Conservation (phyloP, 2,113 vertebrate genomes). For the Poeciliopsis occidentalis region DNA sequence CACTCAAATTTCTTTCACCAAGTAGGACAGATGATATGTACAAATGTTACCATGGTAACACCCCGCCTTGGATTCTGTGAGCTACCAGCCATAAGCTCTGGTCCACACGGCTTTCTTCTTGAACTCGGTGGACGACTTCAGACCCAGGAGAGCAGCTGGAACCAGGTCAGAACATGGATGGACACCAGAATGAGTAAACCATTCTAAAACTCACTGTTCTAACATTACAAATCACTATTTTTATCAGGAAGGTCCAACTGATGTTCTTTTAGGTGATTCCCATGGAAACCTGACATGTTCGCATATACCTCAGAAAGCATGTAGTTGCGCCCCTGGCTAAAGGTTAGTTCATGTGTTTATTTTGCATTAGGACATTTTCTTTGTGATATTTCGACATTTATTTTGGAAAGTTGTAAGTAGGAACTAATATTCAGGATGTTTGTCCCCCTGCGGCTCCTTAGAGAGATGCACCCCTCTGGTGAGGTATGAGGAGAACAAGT, state of each 20-base stretch:
- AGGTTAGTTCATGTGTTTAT: too few relatives aligned
- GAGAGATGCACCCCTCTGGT: too few relatives aligned
- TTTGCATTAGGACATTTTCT: too few relatives aligned
- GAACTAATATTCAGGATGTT: too few relatives aligned
- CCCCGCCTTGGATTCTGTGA: fast-evolving
- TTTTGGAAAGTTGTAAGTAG: too few relatives aligned
- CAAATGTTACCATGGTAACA: not conserved
- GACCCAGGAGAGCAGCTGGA: constrained; percentile 84
- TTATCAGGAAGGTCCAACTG: not conserved
- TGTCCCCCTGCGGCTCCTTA: too few relatives aligned
- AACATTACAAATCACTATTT: not conserved
- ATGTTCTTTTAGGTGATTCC: not conserved
- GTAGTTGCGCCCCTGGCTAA: too few relatives aligned
- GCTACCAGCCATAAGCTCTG: constrained; percentile 89
- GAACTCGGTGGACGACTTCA: constrained; percentile 86
- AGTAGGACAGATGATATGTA: not conserved
- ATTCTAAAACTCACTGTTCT: too few relatives aligned
- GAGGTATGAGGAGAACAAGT: too few relatives aligned
- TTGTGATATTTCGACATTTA: too few relatives aligned
- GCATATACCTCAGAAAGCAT: too few relatives aligned
- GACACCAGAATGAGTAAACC: not conserved
- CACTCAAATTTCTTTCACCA: not conserved
- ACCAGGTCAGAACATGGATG: constrained; percentile 2
- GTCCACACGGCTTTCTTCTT: constrained; percentile 94
- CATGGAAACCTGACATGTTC: too few relatives aligned